phyloP scores from a whole-genome alignment of 37 sponge, comb jelly and placozoan genomes.

The Eunapius fragilis region DNA sequence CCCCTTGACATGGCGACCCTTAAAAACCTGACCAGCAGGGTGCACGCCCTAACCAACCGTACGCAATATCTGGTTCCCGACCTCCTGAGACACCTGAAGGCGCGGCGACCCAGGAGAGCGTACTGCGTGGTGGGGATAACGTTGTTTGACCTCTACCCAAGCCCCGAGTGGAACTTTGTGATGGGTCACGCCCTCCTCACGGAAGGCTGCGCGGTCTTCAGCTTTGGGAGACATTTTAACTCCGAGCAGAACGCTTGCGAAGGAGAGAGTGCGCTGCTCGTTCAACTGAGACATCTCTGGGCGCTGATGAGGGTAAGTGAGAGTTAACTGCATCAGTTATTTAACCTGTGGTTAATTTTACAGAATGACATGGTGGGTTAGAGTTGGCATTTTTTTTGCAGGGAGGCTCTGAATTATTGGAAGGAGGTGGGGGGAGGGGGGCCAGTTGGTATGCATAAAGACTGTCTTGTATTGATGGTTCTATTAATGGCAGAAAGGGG shows the following conservation, averaged over 20 bases:
- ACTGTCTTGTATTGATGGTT: no score
- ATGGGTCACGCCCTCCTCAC: conserved; percentile 80
- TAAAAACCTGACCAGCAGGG: conserved; percentile 34
- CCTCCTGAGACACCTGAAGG: conserved; percentile 30
- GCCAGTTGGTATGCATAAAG: no score
- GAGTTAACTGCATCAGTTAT: background rate
- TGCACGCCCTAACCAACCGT: conserved; percentile 53
- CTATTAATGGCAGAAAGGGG: no score
- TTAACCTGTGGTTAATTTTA: background rate
- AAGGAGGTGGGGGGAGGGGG: no score
- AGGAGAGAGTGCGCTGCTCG: background rate
- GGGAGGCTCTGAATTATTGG: no score
- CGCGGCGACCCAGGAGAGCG: conserved; percentile 16
- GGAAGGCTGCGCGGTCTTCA: conserved; percentile 75
- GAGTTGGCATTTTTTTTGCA: no score
- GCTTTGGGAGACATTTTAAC: conserved; percentile 76
- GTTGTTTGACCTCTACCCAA: conserved; percentile 82
- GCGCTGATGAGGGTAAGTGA: conserved; percentile 45
- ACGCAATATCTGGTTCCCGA: conserved; percentile 58
- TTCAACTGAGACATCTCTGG: conserved; percentile 54
- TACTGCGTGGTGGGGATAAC: conserved; percentile 71
- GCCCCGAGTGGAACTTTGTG: conserved; percentile 88
- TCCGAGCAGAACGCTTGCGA: background rate
- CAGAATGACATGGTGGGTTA: no score
- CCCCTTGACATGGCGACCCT: conserved; percentile 37